phyloP scores from a whole-genome alignment of 1,140 invertebrate genomes.

The Nylanderia fulva region DNA sequence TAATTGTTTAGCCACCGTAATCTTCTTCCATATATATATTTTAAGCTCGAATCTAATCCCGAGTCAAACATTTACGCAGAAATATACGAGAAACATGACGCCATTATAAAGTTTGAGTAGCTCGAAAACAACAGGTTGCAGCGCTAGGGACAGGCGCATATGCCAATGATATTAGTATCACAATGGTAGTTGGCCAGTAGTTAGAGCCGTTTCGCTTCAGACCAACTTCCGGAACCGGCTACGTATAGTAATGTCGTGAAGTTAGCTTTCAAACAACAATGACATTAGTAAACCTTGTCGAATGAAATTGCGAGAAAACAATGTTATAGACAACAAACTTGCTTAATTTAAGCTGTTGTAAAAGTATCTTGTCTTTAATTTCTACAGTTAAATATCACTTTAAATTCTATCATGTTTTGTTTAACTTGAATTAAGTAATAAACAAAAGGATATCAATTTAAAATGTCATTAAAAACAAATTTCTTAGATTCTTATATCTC shows the following conservation, averaged over 20 bases:
- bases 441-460: not conserved
- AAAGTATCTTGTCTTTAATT: not conserved
- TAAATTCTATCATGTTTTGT: not conserved
- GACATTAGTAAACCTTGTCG: not conserved
- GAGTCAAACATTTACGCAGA: constrained; percentile 8
- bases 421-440: not conserved
- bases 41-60: constrained; percentile 20
- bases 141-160: not conserved
- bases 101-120: constrained; percentile 43
- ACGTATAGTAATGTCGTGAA: not conserved
- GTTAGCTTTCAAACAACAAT: constrained; percentile 37
- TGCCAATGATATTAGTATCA: constrained; percentile 50
- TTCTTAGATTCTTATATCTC: not conserved
- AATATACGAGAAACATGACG: not conserved
- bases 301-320: not conserved
- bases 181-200: constrained; percentile 25
- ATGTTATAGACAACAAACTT: not conserved
- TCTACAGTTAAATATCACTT: not conserved
- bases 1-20: not conserved
- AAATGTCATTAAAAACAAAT: not conserved
- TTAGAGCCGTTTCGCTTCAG: constrained; percentile 30
- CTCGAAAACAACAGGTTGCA: constrained; percentile 50
- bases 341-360: not conserved
- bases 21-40: constrained; percentile 1
- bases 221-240: not conserved